Base-by-base conservation (phyloP, 2,888 invertebrate species). In the Orchesella flavescens region DNA sequence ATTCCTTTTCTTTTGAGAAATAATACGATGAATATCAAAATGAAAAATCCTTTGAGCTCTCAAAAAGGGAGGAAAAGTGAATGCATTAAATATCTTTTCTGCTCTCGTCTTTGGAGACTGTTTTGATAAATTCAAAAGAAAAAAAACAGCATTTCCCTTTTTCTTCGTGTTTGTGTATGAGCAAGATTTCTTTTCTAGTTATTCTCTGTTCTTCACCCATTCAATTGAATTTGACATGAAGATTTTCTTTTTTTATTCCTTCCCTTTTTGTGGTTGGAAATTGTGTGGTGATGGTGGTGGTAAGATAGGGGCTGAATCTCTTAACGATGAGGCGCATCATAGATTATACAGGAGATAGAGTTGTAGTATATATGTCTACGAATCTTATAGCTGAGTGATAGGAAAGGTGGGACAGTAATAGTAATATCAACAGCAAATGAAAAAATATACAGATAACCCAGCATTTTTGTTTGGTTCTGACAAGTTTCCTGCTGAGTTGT, bases 181-280 rank as follows among this genome's bases (percentile, higher is more conserved):
- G 65, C 17, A 43, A 75, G 53, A 61, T 21, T 59, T 59, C 49
- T n/a, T 63, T 72, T 73, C 24, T 57, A 15, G n/a, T 34, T 34
- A 34, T 34, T 34, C 34, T 34, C 34, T 34, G 34, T 34, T 19
- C 15, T 57, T 23, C 44, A 19, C 55, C 1, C 24, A 55, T 66
- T 75, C 75, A 75, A 55, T 65, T 75, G 73, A n/a, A 46, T 73
- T 61, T 73, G 73, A 73, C 73, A 49, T 73, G 73, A 61, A 63
- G 73, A 24, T 63, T 23, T 13, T 61, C 17, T 12, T 74, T 72
- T 43, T 66, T 66, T 66, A 44, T 46, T 44, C 61, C 57, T 55
- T 24, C 7, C 10, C 21, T 21, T 46, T n/a, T 57, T 17, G 13
- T 57, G 13, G 13, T 57, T 10, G 17, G 19, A 53, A 53, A 3